Evolutionary conservation across 37 sponge, comb jelly and placozoan genomes (phyloP).

Genomic region (Bolinopsis microptera): DNA sequence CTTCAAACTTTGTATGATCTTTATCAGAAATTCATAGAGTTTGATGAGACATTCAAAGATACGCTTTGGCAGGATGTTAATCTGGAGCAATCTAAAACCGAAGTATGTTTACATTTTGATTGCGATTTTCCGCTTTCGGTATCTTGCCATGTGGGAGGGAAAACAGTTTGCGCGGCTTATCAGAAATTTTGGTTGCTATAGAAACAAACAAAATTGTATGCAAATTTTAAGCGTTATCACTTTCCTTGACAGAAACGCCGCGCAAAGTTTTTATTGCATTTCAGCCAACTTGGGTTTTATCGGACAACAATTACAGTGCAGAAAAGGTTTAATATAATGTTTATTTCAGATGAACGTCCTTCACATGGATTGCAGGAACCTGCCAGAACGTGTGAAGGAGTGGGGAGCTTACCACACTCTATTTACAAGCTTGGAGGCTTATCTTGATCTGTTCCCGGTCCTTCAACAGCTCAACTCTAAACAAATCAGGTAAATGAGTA

Average conservation of each 20-base stretch:
- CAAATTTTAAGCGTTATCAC: background rate
- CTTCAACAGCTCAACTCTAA: slow-evolving; percentile 78
- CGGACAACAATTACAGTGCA: too few relatives aligned
- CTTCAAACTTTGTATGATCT: slow-evolving; percentile 76
- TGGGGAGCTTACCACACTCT: slow-evolving; percentile 86
- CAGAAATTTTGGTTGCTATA: background rate
- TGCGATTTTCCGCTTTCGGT: too few relatives aligned
- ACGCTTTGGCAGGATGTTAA: slow-evolving; percentile 86
- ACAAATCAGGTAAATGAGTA: background rate
- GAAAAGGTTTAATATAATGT: too few relatives aligned
- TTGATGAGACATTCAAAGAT: slow-evolving; percentile 83
- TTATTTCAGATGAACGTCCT: slow-evolving; percentile 13
- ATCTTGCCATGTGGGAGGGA: too few relatives aligned
- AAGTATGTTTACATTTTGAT: slow-evolving; percentile 71
- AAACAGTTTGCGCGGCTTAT: slow-evolving; percentile 20
- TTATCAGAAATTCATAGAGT: slow-evolving; percentile 79
- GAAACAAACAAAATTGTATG: slow-evolving; percentile 46
- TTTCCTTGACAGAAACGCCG: slow-evolving; percentile 67
- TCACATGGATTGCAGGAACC: slow-evolving; percentile 65
- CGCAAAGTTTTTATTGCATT: too few relatives aligned
- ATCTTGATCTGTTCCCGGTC: slow-evolving; percentile 76
- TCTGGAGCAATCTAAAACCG: slow-evolving; percentile 68
- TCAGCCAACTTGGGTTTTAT: too few relatives aligned
- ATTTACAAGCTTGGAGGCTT: slow-evolving; percentile 69
- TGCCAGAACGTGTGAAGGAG: slow-evolving; percentile 78